Evolutionary conservation across 2,113 vertebrate genomes (phyloP).

Genomic region (Anolis carolinensis): DNA sequence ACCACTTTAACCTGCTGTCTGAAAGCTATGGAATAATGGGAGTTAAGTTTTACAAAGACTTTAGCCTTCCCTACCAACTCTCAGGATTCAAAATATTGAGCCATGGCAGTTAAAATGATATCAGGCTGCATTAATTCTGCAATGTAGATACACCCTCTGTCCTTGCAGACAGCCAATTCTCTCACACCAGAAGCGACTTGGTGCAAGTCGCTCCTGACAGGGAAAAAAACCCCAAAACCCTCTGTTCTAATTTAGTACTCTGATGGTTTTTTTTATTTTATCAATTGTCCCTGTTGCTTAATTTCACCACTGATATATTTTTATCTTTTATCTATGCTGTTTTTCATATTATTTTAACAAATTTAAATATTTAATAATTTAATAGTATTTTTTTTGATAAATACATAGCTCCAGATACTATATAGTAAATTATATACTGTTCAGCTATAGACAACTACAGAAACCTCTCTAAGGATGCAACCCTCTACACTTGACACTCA

Average conservation of each 20-base stretch:
- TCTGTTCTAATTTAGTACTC: too few species aligned
- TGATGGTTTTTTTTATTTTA: too few species aligned
- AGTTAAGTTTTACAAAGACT: neutral
- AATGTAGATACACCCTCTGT: too few species aligned
- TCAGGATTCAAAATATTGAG: too few species aligned
- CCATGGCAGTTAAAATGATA: too few species aligned
- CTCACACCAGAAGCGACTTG: too few species aligned
- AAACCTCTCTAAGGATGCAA: neutral
- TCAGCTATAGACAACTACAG: neutral
- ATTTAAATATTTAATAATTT: neutral
- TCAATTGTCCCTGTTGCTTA: neutral
- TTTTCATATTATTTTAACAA: neutral
- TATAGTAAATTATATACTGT: neutral
- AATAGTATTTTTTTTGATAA: neutral
- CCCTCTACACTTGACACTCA: neutral
- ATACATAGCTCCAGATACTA: neutral
- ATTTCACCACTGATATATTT: neutral
- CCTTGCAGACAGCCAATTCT: too few species aligned
- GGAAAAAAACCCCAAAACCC: too few species aligned
- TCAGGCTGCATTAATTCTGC: too few species aligned
- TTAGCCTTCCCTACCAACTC: neutral
- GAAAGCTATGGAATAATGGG: too few species aligned
- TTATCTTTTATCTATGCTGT: neutral
- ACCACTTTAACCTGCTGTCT: too few species aligned
- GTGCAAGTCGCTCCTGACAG: too few species aligned